These are phyloP conservation scores for Carterocephalus palaemon DNA, from an alignment of 2,888 invertebrate genomes.

Conservation along the genomic window DNA sequence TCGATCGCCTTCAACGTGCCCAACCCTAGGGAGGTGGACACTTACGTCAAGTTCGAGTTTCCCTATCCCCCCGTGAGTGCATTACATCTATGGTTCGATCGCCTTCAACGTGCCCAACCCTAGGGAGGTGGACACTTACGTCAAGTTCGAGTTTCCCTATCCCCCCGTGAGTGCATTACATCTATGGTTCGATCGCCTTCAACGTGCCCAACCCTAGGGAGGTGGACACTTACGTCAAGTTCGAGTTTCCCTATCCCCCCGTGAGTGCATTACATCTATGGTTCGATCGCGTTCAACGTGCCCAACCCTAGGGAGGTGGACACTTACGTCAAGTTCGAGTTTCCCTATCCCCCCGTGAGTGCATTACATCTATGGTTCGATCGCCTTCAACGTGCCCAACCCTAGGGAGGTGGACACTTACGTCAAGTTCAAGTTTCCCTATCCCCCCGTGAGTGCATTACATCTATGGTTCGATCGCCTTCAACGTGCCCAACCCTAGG, in stretches of 20 bases:
- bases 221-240: constrained; percentile 94
- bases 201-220: constrained; percentile 90
- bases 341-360: too few species aligned
- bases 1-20: constrained; percentile 89
- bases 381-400: constrained; percentile 88
- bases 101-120: constrained; percentile 88
- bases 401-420: constrained; percentile 95
- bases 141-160: too few species aligned
- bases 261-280: constrained; percentile 70
- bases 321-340: too few species aligned
- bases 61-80: too few species aligned
- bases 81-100: too few species aligned
- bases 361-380: too few species aligned
- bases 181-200: too few species aligned
- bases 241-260: constrained; percentile 94
- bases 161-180: too few species aligned
- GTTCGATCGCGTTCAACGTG: background rate
- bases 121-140: constrained; percentile 94
- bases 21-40: constrained; percentile 92
- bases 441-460: too few species aligned
- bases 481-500: constrained; percentile 88
- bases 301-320: too few species aligned
- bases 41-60: constrained; percentile 95
- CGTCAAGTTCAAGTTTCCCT: too few species aligned
- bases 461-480: too few species aligned